Percentiles rank a stretch among this genome's conserved stretches.
Evolutionary conservation across 2,113 vertebrate genomes (phyloP).

Genomic region (Uria aalge): DNA sequence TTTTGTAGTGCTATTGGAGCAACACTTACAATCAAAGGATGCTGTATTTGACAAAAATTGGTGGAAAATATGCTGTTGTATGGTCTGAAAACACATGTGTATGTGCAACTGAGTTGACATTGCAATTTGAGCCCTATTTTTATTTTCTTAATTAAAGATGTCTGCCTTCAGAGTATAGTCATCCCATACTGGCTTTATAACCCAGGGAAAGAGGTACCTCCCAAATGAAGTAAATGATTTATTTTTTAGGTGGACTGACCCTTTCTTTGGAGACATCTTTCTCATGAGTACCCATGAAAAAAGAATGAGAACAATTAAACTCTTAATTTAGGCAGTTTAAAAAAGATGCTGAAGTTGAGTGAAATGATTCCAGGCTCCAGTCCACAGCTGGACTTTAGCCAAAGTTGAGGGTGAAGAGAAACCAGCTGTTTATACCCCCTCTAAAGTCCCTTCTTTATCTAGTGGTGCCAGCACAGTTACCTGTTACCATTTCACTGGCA

Average conservation of each 20-base stretch:
- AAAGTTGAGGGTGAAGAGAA: not conserved
- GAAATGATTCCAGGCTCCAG: not conserved
- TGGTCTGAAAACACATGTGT: not conserved
- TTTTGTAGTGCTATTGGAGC: not conserved
- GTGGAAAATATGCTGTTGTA: not conserved
- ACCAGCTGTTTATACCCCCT: not conserved
- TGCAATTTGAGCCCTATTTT: not conserved
- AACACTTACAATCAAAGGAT: not conserved
- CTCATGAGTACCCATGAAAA: not conserved
- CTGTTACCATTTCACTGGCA: not conserved
- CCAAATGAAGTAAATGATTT: not conserved
- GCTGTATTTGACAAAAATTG: not conserved
- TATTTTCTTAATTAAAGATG: not conserved
- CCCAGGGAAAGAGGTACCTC: not conserved
- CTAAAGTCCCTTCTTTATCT: not conserved
- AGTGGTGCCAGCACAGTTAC: not conserved
- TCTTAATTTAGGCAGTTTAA: not conserved
- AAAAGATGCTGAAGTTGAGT: not conserved
- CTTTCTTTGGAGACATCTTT: not conserved
- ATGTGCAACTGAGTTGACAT: not conserved
- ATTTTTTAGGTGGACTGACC: not conserved
- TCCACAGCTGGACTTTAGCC: not conserved
- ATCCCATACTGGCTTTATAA: not conserved
- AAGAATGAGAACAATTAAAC: not conserved
- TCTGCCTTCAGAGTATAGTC: not conserved